A percentile compares a stretch with the other conserved stretches of the same genome.
Evolutionary conservation across 2,888 invertebrate species (phyloP).

Genomic region (Graphium colonna): DNA sequence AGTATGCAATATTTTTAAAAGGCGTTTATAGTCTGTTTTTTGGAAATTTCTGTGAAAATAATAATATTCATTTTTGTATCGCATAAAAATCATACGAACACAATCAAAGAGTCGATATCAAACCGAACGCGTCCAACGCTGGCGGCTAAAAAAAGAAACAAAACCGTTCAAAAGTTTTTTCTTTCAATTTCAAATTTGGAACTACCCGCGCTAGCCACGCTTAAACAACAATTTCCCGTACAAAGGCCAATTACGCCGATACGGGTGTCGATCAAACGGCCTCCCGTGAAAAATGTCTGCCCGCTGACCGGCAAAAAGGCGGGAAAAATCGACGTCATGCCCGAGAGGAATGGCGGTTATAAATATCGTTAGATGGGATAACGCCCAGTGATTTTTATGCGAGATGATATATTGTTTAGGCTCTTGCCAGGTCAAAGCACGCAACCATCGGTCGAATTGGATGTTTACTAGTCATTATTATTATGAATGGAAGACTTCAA

Average conservation of each 20-base stretch:
- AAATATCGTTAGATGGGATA: slow-evolving; percentile 21
- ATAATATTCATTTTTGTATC: too few species aligned
- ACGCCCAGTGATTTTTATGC: slow-evolving; percentile 23
- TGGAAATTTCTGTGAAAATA: too few species aligned
- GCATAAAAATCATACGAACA: neutral
- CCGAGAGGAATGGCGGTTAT: slow-evolving; percentile 30
- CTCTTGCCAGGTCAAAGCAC: neutral
- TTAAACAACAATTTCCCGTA: slow-evolving; percentile 38
- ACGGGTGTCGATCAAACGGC: slow-evolving; percentile 37
- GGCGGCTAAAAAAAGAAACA: neutral
- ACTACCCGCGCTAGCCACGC: slow-evolving; percentile 27
- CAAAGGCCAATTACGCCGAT: slow-evolving; percentile 42
- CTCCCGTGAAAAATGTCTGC: slow-evolving; percentile 36
- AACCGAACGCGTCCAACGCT: neutral
- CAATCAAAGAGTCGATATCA: neutral
- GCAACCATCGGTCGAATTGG: neutral
- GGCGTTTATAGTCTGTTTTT: too few species aligned
- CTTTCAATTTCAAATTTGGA: slow-evolving; percentile 8
- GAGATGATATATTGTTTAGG: slow-evolving; percentile 24
- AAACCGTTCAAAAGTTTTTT: neutral
- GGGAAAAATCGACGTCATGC: slow-evolving; percentile 34
- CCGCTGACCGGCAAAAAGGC: slow-evolving; percentile 34
- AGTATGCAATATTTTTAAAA: too few species aligned
- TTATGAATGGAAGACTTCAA: too few species aligned
- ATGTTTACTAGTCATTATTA: neutral